Conservation (phyloP, 2,797 vertebrate genomes). For the Acanthis flammea region DNA sequence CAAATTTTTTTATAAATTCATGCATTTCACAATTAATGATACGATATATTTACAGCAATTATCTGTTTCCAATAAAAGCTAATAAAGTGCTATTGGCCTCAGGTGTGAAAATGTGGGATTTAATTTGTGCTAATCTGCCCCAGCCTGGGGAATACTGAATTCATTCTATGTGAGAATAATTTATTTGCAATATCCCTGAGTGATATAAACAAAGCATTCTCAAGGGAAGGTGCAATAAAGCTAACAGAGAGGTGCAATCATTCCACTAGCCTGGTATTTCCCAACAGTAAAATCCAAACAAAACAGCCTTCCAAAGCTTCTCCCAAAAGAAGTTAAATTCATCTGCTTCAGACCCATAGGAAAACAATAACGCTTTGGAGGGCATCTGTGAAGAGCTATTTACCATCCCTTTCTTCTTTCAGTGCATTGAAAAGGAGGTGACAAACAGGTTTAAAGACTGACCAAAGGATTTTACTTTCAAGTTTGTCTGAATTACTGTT, state of each 20-base stretch:
- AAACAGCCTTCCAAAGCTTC: background rate
- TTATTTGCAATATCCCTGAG: background rate
- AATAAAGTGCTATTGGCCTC: constrained; percentile 24
- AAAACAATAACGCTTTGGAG: background rate
- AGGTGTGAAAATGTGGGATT: constrained; percentile 42
- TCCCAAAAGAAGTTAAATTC: constrained; percentile 3
- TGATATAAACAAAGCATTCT: constrained; percentile 24
- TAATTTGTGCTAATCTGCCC: constrained; percentile 42
- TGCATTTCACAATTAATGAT: background rate
- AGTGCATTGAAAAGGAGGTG: background rate
- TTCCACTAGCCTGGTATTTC: background rate
- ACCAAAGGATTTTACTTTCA: background rate
- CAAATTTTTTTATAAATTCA: background rate
- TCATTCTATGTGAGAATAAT: background rate
- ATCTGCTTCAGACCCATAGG: background rate
- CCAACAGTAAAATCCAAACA: constrained; percentile 9
- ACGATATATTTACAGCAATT: constrained; percentile 32
- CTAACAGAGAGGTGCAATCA: background rate
- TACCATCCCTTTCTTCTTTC: background rate
- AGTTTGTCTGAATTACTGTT: background rate
- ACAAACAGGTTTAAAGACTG: background rate
- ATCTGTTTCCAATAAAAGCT: constrained; percentile 4
- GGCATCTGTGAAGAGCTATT: background rate
- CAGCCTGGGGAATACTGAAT: constrained; percentile 11
- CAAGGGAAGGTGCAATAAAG: constrained; percentile 35